Evolutionary conservation across 1,140 invertebrate species (phyloP), one percentile per base, ranked within the genome.

Genomic region (Scaptomyza montana): DNA sequence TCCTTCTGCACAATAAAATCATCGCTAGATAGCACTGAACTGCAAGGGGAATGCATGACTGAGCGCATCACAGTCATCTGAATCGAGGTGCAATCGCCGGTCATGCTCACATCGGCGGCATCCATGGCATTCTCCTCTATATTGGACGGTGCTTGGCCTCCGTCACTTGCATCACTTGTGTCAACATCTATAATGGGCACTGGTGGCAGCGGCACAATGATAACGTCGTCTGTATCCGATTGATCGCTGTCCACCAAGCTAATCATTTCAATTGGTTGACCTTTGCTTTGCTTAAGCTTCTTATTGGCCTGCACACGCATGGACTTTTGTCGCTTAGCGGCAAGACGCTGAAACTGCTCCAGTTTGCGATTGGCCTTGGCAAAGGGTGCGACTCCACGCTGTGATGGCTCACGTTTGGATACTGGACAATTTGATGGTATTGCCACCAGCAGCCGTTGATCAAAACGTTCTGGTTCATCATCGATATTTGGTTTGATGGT

Each of bases 1-100:
- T 92, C 90, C 41, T 77, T 81, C 33, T 91, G 90, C 0, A 86
- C 90, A 61, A 92, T 92, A 5, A 92, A 92, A 47, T 92, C 90
- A 76, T 92, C 91, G 16, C 77, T 79, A 2, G 90, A 92, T 36
- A 87, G 28, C 4, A 91, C 82, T 2, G 90, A 91, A 13, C 62
- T 82, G 43, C 61, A 80, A 4, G 90, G 90, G 5, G 90, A 91
- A 16, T 63, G 60, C 8, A 75, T 0, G 70, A 47, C 7, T 61
- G 43, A 12, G 2, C 12, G 25, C 5, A 21, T 12, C 6, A 0
- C 28, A 3, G 16, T 21, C 7, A 46, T 62, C 8, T 28, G 51
- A 0, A 66, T 68, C 1, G 70, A 13, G 1, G 51, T 8, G 5
- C 33, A 50, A 9, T 70, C 57, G 13, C 62, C 16, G 0, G 49